A percentile compares a stretch with the other conserved stretches of the same genome.
These are phyloP conservation scores for Quadriops clusia DNA, from an alignment of 2,888 invertebrate genomes.

Conservation along the genomic window DNA sequence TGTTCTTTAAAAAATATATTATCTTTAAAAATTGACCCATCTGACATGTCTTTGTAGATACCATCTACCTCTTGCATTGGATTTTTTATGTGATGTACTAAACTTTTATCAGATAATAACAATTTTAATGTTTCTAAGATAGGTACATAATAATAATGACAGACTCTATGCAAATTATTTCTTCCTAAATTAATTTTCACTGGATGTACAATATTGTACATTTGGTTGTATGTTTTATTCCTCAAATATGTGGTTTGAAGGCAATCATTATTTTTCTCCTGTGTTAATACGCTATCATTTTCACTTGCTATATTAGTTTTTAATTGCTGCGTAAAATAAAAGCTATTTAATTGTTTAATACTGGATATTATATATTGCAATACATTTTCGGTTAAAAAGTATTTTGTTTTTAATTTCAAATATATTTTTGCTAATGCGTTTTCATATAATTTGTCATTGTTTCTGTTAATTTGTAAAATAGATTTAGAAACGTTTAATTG, in stretches of 20 bases:
- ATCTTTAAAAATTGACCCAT: conserved; percentile 6
- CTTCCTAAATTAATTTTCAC: too few relatives aligned
- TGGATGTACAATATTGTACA: too few relatives aligned
- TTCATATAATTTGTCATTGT: conserved; percentile 1
- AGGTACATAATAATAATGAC: not conserved
- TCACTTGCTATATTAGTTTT: not conserved
- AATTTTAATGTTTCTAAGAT: conserved; percentile 1
- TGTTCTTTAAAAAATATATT: conserved; percentile 8
- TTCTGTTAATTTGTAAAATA: too few relatives aligned
- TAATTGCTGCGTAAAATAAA: not conserved
- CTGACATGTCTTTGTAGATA: conserved; percentile 2
- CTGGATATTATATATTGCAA: not conserved
- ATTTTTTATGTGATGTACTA: too few relatives aligned
- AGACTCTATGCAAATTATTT: too few relatives aligned
- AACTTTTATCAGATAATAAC: conserved; percentile 3
- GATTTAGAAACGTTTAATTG: too few relatives aligned
- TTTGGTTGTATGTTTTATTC: too few relatives aligned
- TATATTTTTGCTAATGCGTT: not conserved
- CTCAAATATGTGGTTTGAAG: too few relatives aligned
- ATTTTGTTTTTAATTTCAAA: not conserved
- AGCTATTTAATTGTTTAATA: not conserved
- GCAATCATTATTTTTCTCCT: too few relatives aligned
- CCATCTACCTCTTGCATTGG: too few relatives aligned
- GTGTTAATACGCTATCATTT: too few relatives aligned
- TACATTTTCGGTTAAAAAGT: not conserved